phyloP scores from a whole-genome alignment of 2,888 invertebrate genomes.

The Heliconius ismenius region DNA sequence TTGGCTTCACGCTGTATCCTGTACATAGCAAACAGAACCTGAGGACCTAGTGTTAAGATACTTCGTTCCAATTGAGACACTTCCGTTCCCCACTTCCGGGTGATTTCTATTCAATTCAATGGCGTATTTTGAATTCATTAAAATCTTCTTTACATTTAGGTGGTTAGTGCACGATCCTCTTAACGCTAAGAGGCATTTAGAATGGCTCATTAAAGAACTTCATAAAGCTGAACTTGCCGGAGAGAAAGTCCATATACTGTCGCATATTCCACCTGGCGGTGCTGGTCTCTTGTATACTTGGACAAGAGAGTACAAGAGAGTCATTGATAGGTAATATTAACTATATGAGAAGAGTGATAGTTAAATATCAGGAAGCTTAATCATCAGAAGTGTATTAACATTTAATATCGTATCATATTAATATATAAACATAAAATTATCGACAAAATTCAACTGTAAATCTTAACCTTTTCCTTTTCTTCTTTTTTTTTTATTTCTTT shows the following conservation, averaged over 20 bases:
- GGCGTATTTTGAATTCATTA: neutral
- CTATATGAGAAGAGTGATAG: no score
- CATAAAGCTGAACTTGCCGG: conserved; percentile 86
- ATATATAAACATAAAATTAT: no score
- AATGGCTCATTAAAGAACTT: conserved; percentile 90
- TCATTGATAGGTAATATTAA: conserved; percentile 82
- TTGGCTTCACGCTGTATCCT: no score
- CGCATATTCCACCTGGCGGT: conserved; percentile 90
- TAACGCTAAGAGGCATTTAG: conserved; percentile 88
- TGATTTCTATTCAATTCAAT: neutral
- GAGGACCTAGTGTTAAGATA: no score
- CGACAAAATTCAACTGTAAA: no score
- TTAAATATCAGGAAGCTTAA: no score
- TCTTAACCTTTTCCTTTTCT: no score
- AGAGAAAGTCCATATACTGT: conserved; percentile 91
- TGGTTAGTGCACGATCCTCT: conserved; percentile 87
- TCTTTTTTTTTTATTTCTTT: no score
- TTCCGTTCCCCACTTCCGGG: neutral
- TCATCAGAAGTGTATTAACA: no score
- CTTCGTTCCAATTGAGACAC: neutral
- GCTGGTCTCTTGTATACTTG: conserved; percentile 86
- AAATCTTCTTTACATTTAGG: conserved; percentile 57
- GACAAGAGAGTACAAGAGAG: conserved; percentile 85
- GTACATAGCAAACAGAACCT: no score
- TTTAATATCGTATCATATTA: no score